These are phyloP conservation scores for Carduelis carduelis DNA, from an alignment of 2,797 vertebrate genomes.

Conservation along the genomic window DNA sequence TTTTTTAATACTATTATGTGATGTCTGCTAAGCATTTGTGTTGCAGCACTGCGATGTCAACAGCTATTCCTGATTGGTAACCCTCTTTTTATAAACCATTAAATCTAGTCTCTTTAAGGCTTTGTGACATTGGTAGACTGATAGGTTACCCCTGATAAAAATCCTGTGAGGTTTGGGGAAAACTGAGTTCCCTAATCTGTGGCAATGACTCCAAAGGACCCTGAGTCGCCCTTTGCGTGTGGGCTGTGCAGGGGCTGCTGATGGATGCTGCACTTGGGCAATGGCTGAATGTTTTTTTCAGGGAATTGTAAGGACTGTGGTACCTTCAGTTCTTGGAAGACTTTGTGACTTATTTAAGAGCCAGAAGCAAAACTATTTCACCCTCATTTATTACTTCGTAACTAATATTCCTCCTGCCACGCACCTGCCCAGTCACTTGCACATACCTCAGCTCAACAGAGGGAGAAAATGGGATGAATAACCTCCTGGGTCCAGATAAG, in stretches of 20 bases:
- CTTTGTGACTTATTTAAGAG: background rate
- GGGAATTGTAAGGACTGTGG: background rate
- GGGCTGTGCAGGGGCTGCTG: background rate
- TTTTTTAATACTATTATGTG: background rate
- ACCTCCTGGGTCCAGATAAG: rapidly evolving
- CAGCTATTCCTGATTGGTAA: background rate
- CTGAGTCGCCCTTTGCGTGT: background rate
- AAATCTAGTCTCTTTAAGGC: background rate
- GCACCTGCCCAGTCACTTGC: rapidly evolving
- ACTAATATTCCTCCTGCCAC: background rate
- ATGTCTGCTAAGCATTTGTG: background rate
- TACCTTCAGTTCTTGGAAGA: background rate
- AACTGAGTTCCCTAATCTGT: background rate
- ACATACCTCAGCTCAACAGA: background rate
- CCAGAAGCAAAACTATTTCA: background rate
- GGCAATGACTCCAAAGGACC: rapidly evolving
- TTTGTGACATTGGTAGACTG: background rate
- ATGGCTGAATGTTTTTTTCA: background rate
- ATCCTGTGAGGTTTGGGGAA: rapidly evolving
- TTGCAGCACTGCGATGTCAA: background rate
- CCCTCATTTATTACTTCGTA: background rate
- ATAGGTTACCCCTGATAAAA: background rate
- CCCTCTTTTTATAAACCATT: background rate
- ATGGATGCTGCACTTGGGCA: background rate
- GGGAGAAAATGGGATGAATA: background rate